Conservation (phyloP, 2,888 invertebrate genomes). For the Sialis lutaria region DNA sequence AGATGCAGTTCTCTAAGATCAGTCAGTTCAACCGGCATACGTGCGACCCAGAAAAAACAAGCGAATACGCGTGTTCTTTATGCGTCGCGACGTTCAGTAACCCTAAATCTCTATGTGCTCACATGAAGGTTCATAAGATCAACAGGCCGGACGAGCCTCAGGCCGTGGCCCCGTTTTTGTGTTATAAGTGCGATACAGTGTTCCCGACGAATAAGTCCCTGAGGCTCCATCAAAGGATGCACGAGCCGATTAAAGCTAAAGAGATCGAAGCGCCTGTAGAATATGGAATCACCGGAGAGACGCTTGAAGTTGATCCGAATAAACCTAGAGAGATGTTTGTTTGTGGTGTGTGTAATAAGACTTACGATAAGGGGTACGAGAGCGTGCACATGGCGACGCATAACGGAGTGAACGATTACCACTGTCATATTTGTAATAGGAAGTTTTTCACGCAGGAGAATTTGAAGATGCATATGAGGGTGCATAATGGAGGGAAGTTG, state of each 20-base stretch:
- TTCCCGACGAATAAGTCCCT: conserved; percentile 49
- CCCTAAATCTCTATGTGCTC: conserved; percentile 37
- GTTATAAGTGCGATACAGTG: conserved; percentile 46
- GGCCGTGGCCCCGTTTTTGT: conserved; percentile 27
- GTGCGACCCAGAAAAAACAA: conserved; percentile 17
- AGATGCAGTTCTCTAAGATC: conserved; percentile 26
- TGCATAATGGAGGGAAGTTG: conserved; percentile 40
- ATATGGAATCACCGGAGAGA: conserved; percentile 18
- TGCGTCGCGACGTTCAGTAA: conserved; percentile 32
- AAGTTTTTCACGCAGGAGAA: conserved; percentile 49
- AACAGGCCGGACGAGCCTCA: conserved; percentile 7
- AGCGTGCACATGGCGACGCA: conserved; percentile 52
- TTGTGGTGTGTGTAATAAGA: conserved; percentile 35
- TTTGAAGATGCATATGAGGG: conserved; percentile 55
- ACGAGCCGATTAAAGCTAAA: conserved; percentile 43
- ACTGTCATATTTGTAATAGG: conserved; percentile 53
- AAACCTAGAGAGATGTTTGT: conserved; percentile 23
- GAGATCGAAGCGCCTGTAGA: conserved; percentile 31
- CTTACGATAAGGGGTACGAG: conserved; percentile 29
- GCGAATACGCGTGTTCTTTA: conserved; percentile 24
- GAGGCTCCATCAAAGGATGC: conserved; percentile 55
- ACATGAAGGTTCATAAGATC: conserved; percentile 38
- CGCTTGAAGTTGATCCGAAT: conserved; percentile 16
- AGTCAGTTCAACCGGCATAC: conserved; percentile 27
- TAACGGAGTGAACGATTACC: conserved; percentile 32